Percentiles rank a stretch among this genome's conserved stretches.
Evolutionary conservation across 1,140 invertebrate genomes (phyloP).

Genomic region (Drosophila saltans): DNA sequence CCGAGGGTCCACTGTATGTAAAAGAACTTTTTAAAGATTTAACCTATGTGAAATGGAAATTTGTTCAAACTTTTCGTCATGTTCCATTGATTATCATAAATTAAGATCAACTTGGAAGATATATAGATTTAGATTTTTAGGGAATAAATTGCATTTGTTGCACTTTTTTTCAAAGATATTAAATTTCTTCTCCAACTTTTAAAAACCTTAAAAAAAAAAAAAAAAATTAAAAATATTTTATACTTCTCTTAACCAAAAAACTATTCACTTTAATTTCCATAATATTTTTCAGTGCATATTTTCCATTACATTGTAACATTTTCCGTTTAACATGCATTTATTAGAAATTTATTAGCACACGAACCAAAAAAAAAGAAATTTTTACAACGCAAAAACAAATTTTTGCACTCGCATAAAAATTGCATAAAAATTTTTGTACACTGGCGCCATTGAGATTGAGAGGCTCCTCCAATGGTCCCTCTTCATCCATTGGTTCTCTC

Average conservation of each 20-base stretch:
- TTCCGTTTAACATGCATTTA: constrained; percentile 72
- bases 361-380: constrained; percentile 25
- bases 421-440: constrained; percentile 59
- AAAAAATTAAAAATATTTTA: too few species aligned
- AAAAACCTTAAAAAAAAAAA: too few species aligned
- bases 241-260: neutral
- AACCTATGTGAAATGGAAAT: too few species aligned
- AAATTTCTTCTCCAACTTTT: too few species aligned
- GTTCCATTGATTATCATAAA: too few species aligned
- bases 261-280: neutral
- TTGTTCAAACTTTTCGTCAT: too few species aligned
- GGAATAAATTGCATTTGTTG: too few species aligned
- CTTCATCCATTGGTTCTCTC: neutral
- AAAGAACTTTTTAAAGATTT: too few species aligned
- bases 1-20: too few species aligned
- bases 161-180: too few species aligned
- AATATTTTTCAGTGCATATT: constrained; percentile 18
- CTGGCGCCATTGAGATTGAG: constrained; percentile 54
- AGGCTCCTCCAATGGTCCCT: neutral
- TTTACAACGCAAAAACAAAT: constrained; percentile 53
- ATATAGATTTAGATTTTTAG: too few species aligned
- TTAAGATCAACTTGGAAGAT: too few species aligned
- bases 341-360: constrained; percentile 76
- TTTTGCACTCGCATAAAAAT: constrained; percentile 53
- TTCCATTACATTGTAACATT: constrained; percentile 65